Percentiles rank a stretch among this genome's conserved stretches.
Evolutionary conservation across 2,113 vertebrate species (phyloP).

Genomic region (Elaphurus davidianus): DNA sequence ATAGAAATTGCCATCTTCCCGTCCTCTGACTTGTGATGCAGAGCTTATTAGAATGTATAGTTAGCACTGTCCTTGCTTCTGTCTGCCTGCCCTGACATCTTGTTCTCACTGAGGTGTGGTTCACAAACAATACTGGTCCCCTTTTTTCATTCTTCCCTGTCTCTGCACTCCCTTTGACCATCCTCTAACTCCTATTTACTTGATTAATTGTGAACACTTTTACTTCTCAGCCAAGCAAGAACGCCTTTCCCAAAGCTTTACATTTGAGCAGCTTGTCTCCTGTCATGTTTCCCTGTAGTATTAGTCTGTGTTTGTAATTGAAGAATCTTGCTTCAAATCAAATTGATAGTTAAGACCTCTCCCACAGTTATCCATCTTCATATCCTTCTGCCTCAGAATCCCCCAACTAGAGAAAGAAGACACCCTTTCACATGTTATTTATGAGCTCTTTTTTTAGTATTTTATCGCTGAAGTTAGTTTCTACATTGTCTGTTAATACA

Average conservation of each 20-base stretch:
- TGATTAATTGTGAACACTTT: background rate
- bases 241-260: background rate
- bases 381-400: background rate
- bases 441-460: background rate
- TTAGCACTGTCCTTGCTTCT: background rate
- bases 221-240: background rate
- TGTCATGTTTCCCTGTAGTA: background rate
- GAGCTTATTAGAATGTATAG: background rate
- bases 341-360: background rate
- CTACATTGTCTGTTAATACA: background rate
- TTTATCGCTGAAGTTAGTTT: background rate
- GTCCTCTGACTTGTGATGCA: background rate
- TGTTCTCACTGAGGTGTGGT: background rate
- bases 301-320: background rate
- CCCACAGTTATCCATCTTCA: background rate
- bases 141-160: background rate
- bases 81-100: background rate
- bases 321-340: background rate
- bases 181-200: background rate
- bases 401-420: background rate
- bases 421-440: background rate
- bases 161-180: background rate
- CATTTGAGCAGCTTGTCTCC: background rate
- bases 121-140: background rate
- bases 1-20: background rate